Evolutionary conservation across 2,888 invertebrate species (phyloP).

Genomic region (Chouioia cunea): DNA sequence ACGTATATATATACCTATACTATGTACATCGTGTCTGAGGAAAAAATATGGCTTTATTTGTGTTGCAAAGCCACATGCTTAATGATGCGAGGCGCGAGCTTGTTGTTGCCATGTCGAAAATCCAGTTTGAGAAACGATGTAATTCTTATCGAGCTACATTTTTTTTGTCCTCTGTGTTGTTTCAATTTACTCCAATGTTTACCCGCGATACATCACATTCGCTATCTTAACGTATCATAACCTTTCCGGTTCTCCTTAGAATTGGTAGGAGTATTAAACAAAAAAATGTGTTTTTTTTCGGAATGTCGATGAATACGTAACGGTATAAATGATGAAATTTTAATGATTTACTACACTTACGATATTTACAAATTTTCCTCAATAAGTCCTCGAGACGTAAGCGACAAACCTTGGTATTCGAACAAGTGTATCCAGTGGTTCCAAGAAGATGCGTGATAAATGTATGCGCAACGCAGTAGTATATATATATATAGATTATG

Average conservation of each 20-base stretch:
- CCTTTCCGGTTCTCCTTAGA: too few relatives aligned
- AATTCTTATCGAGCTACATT: too few relatives aligned
- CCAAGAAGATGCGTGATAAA: not conserved
- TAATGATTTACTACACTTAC: not conserved
- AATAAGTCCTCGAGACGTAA: conserved; percentile 1
- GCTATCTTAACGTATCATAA: too few relatives aligned
- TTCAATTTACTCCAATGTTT: too few relatives aligned
- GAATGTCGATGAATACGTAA: conserved; percentile 29
- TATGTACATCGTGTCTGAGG: too few relatives aligned
- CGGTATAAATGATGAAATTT: conserved; percentile 9
- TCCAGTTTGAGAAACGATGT: too few relatives aligned
- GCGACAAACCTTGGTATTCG: conserved; percentile 3
- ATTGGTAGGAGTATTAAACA: too few relatives aligned
- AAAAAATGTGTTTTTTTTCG: too few relatives aligned
- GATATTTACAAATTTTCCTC: too few relatives aligned
- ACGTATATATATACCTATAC: too few relatives aligned
- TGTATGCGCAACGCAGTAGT: not conserved
- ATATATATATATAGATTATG: not conserved
- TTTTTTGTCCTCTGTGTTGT: too few relatives aligned
- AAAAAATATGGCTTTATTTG: conserved; percentile 31
- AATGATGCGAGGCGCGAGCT: not conserved
- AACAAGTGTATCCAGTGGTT: not conserved
- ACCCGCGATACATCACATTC: too few relatives aligned
- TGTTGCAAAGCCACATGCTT: not conserved
- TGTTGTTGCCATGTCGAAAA: not conserved